phyloP scores from a whole-genome alignment of 2,113 vertebrate genomes.

The Platichthys stellatus region DNA sequence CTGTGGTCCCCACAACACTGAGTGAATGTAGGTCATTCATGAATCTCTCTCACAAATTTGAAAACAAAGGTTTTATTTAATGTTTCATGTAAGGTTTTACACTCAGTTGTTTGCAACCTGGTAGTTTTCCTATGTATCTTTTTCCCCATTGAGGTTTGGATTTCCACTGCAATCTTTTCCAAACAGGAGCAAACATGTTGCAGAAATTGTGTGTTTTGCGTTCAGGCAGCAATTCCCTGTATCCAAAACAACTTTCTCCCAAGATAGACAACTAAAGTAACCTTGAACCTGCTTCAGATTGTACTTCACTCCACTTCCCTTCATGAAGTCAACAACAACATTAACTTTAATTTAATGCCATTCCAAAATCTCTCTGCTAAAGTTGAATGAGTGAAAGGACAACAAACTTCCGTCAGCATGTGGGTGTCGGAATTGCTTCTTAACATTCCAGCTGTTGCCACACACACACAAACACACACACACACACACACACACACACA shows the following conservation, averaged over 20 bases:
- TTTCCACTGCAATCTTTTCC: not conserved
- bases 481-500: slow-evolving; percentile 2
- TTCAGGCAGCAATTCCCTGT: too few species aligned
- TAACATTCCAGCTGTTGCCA: slow-evolving; percentile 19
- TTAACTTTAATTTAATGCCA: too few species aligned
- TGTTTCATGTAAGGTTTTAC: not conserved
- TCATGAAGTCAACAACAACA: too few species aligned
- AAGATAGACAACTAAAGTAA: too few species aligned
- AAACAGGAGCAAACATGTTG: not conserved
- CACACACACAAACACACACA: not conserved
- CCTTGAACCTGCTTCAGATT: too few species aligned
- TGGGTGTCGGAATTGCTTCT: not conserved
- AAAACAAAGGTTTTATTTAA: too few species aligned
- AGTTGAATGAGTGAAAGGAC: not conserved
- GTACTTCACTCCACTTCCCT: too few species aligned
- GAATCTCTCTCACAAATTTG: too few species aligned
- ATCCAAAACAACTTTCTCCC: too few species aligned
- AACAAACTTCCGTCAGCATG: not conserved
- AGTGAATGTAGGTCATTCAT: too few species aligned
- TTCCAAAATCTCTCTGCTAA: not conserved
- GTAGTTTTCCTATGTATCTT: not conserved
- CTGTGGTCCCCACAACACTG: too few species aligned
- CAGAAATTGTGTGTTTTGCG: too few species aligned
- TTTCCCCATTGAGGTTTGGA: not conserved
- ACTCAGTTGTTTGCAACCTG: not conserved